These are phyloP conservation scores for Drosophila nr. fundita DNA, from an alignment of 2,888 invertebrate genomes.

Conservation along the genomic window DNA sequence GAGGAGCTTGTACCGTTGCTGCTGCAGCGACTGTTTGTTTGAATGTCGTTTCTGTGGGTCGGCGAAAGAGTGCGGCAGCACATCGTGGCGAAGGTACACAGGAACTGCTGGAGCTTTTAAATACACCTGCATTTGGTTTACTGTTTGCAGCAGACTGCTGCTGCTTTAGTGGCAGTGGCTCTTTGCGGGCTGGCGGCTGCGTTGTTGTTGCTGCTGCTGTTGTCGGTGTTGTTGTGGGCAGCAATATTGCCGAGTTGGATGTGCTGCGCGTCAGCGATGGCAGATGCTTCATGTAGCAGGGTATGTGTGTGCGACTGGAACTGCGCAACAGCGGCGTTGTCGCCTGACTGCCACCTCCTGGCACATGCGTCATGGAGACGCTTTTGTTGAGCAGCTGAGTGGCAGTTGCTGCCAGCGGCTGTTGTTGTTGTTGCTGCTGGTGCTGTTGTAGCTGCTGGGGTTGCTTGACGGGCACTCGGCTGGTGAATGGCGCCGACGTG, in stretches of 20 bases:
- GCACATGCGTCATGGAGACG: constrained; percentile 83
- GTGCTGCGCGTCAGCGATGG: constrained; percentile 83
- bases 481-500: constrained; percentile 53
- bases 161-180: constrained; percentile 27
- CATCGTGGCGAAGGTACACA: constrained; percentile 80
- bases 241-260: constrained; percentile 83
- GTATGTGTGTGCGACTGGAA: constrained; percentile 83
- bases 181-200: constrained; percentile 44
- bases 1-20: constrained; percentile 67
- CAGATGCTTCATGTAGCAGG: constrained; percentile 83
- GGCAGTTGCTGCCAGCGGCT: constrained; percentile 16
- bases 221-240: constrained; percentile 40
- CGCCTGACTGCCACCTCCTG: constrained; percentile 52
- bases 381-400: constrained; percentile 80
- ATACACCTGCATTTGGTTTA: constrained; percentile 61
- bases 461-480: constrained; percentile 78
- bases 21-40: constrained; percentile 73
- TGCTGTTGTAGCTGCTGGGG: constrained; percentile 25
- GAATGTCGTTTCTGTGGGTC: constrained; percentile 53
- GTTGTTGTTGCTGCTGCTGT: not conserved
- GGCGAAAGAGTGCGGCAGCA: constrained; percentile 65
- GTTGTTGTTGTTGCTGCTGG: constrained; percentile 36
- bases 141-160: constrained; percentile 28
- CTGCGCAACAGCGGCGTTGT: constrained; percentile 67
- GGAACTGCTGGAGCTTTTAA: constrained; percentile 84